These are phyloP conservation scores for Macroglossus sobrinus DNA, from an alignment of 2,113 vertebrate genomes.

Conservation along the genomic window DNA sequence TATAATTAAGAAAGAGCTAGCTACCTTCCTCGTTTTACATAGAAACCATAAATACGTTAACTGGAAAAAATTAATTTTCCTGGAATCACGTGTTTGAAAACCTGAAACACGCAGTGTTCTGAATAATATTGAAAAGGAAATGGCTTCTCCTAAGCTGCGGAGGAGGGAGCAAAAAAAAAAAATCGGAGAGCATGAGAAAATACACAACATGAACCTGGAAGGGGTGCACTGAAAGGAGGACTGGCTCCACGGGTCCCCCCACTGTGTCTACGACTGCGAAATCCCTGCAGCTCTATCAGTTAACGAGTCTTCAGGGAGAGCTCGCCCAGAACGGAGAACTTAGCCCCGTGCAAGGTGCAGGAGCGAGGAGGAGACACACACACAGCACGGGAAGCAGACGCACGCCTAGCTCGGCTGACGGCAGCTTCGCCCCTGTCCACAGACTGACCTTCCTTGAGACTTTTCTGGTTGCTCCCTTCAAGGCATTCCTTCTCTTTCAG, in stretches of 20 bases:
- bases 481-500: conserved; percentile 87
- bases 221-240: not conserved
- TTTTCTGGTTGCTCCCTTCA: conserved; percentile 85
- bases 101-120: conserved; percentile 20
- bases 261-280: not conserved
- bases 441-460: conserved; percentile 89
- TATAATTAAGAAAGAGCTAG: not conserved
- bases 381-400: not conserved
- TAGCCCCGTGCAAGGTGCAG: not conserved
- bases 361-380: not conserved
- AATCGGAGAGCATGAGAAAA: conserved; percentile 17
- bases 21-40: conserved; percentile 24
- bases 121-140: conserved; percentile 55
- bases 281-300: not conserved
- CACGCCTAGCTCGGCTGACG: not conserved
- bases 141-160: not conserved
- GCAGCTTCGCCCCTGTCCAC: conserved; percentile 12
- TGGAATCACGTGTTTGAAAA: conserved; percentile 18
- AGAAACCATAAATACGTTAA: not conserved
- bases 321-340: not conserved
- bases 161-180: not conserved
- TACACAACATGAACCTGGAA: conserved; percentile 7
- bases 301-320: not conserved
- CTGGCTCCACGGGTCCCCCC: not conserved
- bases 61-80: not conserved